Evolutionary conservation across 2,888 invertebrate genomes (phyloP), one percentile per base, ranked within the genome.

Genomic region (Drosophila kuntzei): DNA sequence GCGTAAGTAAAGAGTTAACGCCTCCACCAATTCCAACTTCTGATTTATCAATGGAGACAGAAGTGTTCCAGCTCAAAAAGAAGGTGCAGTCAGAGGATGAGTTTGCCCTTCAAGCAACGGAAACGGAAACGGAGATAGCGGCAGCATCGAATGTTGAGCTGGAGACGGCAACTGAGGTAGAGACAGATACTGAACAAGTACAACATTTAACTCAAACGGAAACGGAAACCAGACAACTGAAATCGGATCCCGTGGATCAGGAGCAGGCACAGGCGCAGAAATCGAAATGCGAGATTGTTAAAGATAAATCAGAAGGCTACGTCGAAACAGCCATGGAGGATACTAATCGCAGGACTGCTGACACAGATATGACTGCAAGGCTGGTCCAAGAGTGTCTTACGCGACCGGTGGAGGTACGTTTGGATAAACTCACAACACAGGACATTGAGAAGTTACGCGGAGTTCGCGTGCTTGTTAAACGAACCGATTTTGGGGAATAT

Each of bases 391-490:
- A 84, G 25, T 87, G 87, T 25, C 49, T 84, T 3, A 71, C 43
- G 0, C 78, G 87, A 0, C 44, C 46, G 5, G 34, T 6, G 4
- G 53, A 54, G n/a, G 80, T 83, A n/a, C 63, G 67, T 9, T 44
- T 83, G 14, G 47, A 66, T 0, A 64, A n/a, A 36, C 63, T 83
- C 0, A 72, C 70, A 6, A 11, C 37, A 1, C 60, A 47, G 37
- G 76, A 88, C 29, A 75, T 86, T 32, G 53, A 72, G 9, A 51
- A 75, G 25, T 44, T 83, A 12, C 87, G 83, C 0, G 66, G 71
- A 3, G n/a, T 83, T 4, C 76, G 87, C 0, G 86, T 86, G 9
- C 78, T 76, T 6, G 32, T 86, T 0, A 86, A 82, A 20, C 88
- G 85, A n/a, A 69, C 78, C 2, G 70, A 87, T 47, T 53, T 82